Base-by-base conservation (phyloP, 1,140 invertebrate species). In the Vollenhovia emeryi region DNA sequence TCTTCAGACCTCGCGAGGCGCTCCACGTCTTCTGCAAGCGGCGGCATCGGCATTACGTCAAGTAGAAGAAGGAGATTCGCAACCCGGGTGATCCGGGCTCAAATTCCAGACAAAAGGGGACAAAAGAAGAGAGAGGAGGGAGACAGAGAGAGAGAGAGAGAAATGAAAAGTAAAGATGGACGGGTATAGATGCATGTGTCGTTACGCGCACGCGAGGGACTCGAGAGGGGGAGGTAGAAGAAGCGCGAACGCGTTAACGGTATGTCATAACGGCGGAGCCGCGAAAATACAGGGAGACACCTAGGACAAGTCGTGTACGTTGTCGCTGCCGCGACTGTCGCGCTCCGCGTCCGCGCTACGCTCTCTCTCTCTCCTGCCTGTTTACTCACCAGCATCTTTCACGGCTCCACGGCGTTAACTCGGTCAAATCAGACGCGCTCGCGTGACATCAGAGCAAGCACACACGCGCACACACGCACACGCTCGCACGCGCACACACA, bases 321-420 rank as follows among this genome's bases (percentile, higher is more conserved):
- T 18, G 50, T 18, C 33, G n/a, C 13, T 50, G 75, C 33, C 43
- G 13, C 43, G 3, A 0, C 33, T 36, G 6, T 13, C 27, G n/a
- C 15, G 9, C 21, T 9, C 7, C 5, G 5, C 43, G 43, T 48
- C n/a, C 15, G 43, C 43, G 11, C 43, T 43, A 43, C 43, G 43
- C 43, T 3, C 9, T 40, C 50, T 9, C 50, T 21, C 21, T 69
- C 80, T 85, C 84, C 78, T 79, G 86, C 74, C 80, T 88, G 90
- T 91, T 91, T 86, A 66, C 92, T 93, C 84, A 93, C 92, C 92
- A 93, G 71, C 92, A 93, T 93, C 73, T 91, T 92, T 87, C 89
- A 93, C 60, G 68, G 87, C 52, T 92, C 66, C 66, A 89, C 80
- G 62, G 83, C 88, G 27, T 76, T 45, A 15, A 24, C 5, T 21